Conservation (phyloP, 1,140 invertebrate species). For the Pseudomyrmex dendroicus region DNA sequence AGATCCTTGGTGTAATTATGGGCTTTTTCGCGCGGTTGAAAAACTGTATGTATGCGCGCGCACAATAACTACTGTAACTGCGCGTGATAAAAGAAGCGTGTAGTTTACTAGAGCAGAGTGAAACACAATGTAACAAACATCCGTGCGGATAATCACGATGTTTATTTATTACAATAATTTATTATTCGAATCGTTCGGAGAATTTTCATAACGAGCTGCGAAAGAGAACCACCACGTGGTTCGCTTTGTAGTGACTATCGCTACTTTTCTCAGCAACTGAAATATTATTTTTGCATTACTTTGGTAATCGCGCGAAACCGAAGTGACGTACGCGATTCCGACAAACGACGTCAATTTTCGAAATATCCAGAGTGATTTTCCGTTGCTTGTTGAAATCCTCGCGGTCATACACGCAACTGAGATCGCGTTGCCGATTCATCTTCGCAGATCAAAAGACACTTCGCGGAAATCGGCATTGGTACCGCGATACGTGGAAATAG, state of each 20-base stretch:
- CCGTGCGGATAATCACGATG: constrained; percentile 32
- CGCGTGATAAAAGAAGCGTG: constrained; percentile 49
- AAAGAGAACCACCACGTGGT: neutral
- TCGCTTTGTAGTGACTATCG: constrained; percentile 4
- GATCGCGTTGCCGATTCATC: constrained; percentile 75
- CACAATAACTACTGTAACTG: constrained; percentile 26
- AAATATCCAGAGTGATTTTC: constrained; percentile 5
- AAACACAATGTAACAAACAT: constrained; percentile 59
- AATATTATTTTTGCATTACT: too few species aligned
- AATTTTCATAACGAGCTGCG: constrained; percentile 58
- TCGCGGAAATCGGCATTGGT: constrained; percentile 77
- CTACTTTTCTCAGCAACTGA: neutral
- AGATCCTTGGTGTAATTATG: constrained; percentile 58
- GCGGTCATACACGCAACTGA: constrained; percentile 25
- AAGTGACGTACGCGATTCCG: constrained; percentile 57
- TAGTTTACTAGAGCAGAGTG: constrained; percentile 58
- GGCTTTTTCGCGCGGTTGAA: constrained; percentile 38
- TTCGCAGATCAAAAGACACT: constrained; percentile 79
- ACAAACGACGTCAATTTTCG: constrained; percentile 41
- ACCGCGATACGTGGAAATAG: constrained; percentile 75
- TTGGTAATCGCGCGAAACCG: constrained; percentile 6
- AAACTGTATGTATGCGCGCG: constrained; percentile 10
- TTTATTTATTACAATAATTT: constrained; percentile 50
- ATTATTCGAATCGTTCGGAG: constrained; percentile 53
- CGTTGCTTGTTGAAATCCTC: constrained; percentile 60